These are phyloP conservation scores for Steromphala cineraria DNA, from an alignment of 2,888 invertebrate genomes.

Conservation along the genomic window DNA sequence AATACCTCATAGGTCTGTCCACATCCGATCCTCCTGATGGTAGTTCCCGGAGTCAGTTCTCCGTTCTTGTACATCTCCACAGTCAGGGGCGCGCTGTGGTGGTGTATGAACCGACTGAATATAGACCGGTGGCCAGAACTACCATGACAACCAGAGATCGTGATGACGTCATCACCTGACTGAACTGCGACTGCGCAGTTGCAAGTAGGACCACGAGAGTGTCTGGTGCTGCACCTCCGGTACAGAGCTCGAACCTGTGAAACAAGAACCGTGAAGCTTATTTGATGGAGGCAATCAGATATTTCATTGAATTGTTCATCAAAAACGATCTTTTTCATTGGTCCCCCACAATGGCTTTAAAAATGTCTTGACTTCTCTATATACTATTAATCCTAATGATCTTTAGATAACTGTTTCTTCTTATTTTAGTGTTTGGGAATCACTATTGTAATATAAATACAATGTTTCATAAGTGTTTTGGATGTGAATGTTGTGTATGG, in stretches of 20 bases:
- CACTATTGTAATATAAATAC: background rate
- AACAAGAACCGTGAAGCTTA: background rate
- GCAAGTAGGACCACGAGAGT: constrained; percentile 44
- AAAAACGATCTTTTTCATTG: no score
- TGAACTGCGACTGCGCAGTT: constrained; percentile 58
- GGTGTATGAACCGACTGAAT: background rate
- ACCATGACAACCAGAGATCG: constrained; percentile 32
- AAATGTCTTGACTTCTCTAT: no score
- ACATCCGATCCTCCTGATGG: constrained; percentile 53
- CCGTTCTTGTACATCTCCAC: constrained; percentile 61
- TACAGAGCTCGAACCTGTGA: constrained; percentile 48
- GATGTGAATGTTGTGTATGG: background rate
- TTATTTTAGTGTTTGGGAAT: background rate
- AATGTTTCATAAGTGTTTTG: background rate
- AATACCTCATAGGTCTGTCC: constrained; percentile 57
- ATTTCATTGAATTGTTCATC: no score
- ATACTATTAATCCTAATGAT: no score
- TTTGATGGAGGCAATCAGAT: background rate
- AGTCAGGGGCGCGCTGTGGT: constrained; percentile 31
- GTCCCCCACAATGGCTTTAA: no score
- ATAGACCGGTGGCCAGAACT: background rate
- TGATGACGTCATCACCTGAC: constrained; percentile 64
- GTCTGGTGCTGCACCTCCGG: constrained; percentile 41
- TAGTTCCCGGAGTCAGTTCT: constrained; percentile 54
- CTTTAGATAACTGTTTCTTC: no score